phyloP scores from a whole-genome alignment of 2,113 vertebrate genomes.

The Microcebus lehilahytsara region DNA sequence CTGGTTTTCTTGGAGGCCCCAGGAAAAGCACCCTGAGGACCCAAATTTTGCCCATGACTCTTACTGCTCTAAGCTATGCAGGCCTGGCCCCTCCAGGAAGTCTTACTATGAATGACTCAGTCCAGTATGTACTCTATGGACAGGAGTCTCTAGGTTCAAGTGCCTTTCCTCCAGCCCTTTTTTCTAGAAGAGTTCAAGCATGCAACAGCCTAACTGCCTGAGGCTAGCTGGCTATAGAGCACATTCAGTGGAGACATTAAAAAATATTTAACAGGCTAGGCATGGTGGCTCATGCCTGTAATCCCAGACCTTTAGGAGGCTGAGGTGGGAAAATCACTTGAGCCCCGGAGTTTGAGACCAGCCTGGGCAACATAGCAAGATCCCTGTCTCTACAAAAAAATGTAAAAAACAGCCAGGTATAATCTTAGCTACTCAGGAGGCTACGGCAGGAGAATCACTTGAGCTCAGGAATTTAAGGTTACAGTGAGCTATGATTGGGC shows the following conservation, averaged over 20 bases:
- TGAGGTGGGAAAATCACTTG: too few relatives aligned
- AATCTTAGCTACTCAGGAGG: too few relatives aligned
- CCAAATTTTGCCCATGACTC: background rate
- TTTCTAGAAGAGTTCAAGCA: background rate
- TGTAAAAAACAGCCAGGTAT: too few relatives aligned
- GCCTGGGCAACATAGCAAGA: too few relatives aligned
- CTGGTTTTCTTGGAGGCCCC: background rate
- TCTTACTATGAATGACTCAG: background rate
- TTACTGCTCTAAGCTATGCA: background rate
- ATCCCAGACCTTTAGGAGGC: too few relatives aligned
- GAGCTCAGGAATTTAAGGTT: too few relatives aligned
- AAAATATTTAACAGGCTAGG: background rate
- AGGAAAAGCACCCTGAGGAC: background rate
- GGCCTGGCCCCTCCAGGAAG: background rate
- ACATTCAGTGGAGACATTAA: background rate
- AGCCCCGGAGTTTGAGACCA: too few relatives aligned
- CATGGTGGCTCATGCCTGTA: too few relatives aligned
- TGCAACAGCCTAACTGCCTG: background rate
- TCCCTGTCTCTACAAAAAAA: too few relatives aligned
- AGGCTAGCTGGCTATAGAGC: background rate
- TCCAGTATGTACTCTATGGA: background rate
- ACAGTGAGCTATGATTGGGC: too few relatives aligned
- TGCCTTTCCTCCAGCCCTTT: background rate
- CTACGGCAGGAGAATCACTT: too few relatives aligned
- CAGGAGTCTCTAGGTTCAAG: background rate